phyloP scores from a whole-genome alignment of 2,113 vertebrate species.

The Callocephalon fimbriatum region DNA sequence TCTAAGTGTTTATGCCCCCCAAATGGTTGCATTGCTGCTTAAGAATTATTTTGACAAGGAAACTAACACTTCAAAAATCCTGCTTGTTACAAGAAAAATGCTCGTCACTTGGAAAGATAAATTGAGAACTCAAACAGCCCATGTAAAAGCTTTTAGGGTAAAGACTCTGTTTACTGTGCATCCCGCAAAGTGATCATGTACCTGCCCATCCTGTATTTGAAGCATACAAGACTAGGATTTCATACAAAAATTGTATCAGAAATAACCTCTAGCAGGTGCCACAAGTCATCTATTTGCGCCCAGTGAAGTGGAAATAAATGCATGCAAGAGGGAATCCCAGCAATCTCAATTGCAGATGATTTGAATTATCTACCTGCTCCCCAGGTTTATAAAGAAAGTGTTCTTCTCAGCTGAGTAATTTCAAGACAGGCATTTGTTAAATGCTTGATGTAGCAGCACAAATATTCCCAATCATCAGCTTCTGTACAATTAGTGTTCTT shows the following conservation, averaged over 20 bases:
- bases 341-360: background rate
- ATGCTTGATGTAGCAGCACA: background rate
- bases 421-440: background rate
- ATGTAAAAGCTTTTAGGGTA: background rate
- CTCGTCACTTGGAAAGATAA: background rate
- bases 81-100: background rate
- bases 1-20: background rate
- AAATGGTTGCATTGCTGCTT: background rate
- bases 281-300: background rate
- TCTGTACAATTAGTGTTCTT: background rate
- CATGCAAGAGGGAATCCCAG: background rate
- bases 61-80: background rate
- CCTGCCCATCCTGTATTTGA: background rate
- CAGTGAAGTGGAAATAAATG: background rate
- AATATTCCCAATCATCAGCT: background rate
- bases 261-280: background rate
- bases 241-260: background rate
- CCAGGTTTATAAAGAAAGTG: background rate
- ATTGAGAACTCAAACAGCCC: background rate
- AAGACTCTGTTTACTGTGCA: background rate
- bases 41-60: constrained; percentile 38
- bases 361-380: background rate
- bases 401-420: background rate
- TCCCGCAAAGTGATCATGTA: background rate
- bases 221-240: background rate